Conservation (phyloP, 2,113 vertebrate genomes). For the Lepisosteus osseus region DNA sequence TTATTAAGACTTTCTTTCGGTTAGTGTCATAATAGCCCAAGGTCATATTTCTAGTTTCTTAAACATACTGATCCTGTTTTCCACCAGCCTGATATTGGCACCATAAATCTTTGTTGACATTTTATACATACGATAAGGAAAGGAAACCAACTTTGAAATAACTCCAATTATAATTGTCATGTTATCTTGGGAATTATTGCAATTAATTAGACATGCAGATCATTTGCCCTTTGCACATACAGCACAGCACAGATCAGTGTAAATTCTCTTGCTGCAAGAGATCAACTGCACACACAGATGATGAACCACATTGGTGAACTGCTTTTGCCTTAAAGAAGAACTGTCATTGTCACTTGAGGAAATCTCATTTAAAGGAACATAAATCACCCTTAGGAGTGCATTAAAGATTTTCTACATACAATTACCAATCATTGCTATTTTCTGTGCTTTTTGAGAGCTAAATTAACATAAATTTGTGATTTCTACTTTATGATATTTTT, state of each 20-base stretch:
- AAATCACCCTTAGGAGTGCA: too few species aligned
- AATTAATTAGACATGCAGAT: slow-evolving; percentile 47
- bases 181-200: slow-evolving; percentile 47
- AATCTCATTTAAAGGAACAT: background rate
- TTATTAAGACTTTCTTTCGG: slow-evolving; percentile 7
- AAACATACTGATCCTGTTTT: slow-evolving; percentile 15
- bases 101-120: slow-evolving; percentile 32
- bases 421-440: too few species aligned
- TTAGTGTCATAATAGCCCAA: slow-evolving; percentile 37
- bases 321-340: slow-evolving; percentile 11
- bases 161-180: slow-evolving; percentile 58
- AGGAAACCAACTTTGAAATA: slow-evolving; percentile 37
- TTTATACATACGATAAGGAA: slow-evolving; percentile 40
- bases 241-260: slow-evolving; percentile 16
- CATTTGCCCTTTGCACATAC: slow-evolving; percentile 18
- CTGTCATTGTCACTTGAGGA: background rate
- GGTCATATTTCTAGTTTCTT: slow-evolving; percentile 40
- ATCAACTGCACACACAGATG: slow-evolving; percentile 9
- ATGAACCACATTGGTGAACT: background rate
- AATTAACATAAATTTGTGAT: too few species aligned
- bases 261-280: slow-evolving; percentile 15
- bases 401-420: too few species aligned
- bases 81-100: slow-evolving; percentile 27
- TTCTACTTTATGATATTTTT: too few species aligned
- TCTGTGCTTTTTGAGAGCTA: too few species aligned